Evolutionary conservation across 2,888 invertebrate species (phyloP).

Genomic region (Colostygia pectinataria): DNA sequence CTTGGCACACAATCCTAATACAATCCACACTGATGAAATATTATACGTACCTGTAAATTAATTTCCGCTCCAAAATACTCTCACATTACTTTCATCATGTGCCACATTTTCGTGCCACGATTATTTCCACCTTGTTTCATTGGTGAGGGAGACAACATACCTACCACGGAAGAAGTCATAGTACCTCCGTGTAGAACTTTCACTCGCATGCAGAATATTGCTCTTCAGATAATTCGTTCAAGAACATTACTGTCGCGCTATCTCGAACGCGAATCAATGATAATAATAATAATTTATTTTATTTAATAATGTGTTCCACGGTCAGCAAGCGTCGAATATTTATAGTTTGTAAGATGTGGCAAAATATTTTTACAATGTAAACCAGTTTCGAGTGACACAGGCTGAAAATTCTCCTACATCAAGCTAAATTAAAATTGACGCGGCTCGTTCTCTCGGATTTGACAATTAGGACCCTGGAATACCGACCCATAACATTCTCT

Average conservation of each 20-base stretch:
- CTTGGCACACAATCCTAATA: slow-evolving; percentile 11
- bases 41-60: slow-evolving; percentile 31
- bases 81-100: slow-evolving; percentile 36
- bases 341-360: too few species aligned
- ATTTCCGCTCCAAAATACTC: slow-evolving; percentile 30
- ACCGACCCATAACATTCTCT: slow-evolving; percentile 59
- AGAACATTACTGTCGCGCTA: too few species aligned
- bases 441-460: slow-evolving; percentile 49
- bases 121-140: slow-evolving; percentile 38
- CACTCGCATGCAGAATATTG: neutral
- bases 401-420: slow-evolving; percentile 20
- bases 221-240: too few species aligned
- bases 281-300: too few species aligned
- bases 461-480: slow-evolving; percentile 61
- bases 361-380: neutral
- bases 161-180: slow-evolving; percentile 4
- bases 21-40: slow-evolving; percentile 23
- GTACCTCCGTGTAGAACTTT: neutral
- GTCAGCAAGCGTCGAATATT: too few species aligned
- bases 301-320: too few species aligned
- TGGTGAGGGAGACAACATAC: slow-evolving; percentile 30
- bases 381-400: slow-evolving; percentile 3
- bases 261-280: too few species aligned
- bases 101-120: slow-evolving; percentile 35
- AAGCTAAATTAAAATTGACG: slow-evolving; percentile 38